Base-by-base conservation (phyloP, 1,140 invertebrate genomes). In the Marisa cornuarietis region DNA sequence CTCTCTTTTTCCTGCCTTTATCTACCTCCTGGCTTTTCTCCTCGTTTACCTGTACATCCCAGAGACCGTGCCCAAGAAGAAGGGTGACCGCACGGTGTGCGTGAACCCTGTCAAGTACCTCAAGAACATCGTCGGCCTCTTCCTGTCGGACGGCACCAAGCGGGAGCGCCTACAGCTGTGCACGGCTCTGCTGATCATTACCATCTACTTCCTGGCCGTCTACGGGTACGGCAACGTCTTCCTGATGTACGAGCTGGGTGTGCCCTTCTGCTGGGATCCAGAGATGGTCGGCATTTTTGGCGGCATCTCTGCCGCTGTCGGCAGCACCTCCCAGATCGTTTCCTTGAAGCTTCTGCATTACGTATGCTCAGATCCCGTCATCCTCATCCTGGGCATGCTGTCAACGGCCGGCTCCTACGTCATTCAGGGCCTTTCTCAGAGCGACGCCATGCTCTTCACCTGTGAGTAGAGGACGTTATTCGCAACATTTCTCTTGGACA, bases 21-120 rank as follows among this genome's bases (percentile, higher is more conserved):
- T 63, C 5, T 31, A n/a, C 20, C 4, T 74, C 22, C 31, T 79
- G 31, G 63, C 31, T 24, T 42, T 73, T 51, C 11, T 74, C 13
- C 20, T 73, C 13, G 71, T 79, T 13, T 24, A 74, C 6, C 11
- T 65, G 18, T 51, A 63, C n/a, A 24, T 74, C 20, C 71, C 62
- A 24, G 78, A 79, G 51, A 79, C 78, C n/a, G 63, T 74, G 18
- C 52, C 52, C 24, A 26, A 31, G 14, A 72, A 9, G 20, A 71
- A 72, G 42, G 22, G 14, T 16, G 26, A 11, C 13, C 49, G 13
- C 13, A 11, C 22, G 9, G 2, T 9, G 22, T 42, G 20, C 31
- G 51, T 31, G 13, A 72, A 72, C 14, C 31, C 31, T 10, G 31
- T 72, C 51, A 72, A 49, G 4, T 52, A 52, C 51, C 20, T 42